phyloP scores from a whole-genome alignment of 2,888 invertebrate genomes.

The Drosophila parthenogenetica region DNA sequence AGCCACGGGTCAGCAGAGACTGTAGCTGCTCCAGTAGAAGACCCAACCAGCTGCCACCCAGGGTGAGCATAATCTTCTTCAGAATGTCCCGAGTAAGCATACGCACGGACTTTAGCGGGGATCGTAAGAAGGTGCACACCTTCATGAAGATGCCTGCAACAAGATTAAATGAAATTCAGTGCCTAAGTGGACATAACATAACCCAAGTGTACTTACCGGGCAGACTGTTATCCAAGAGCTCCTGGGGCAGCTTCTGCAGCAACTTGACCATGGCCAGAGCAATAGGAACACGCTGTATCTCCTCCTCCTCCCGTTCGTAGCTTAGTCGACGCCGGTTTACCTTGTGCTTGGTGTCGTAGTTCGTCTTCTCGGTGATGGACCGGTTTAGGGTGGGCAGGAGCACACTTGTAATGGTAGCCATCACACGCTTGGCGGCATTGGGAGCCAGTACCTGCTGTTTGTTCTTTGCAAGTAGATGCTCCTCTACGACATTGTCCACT shows the following conservation, averaged over 20 bases:
- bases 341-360: conserved; percentile 91
- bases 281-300: conserved; percentile 95
- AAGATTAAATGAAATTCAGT: no score
- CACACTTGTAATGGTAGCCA: conserved; percentile 89
- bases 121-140: conserved; percentile 95
- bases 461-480: conserved; percentile 28
- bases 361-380: conserved; percentile 89
- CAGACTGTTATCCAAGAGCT: conserved; percentile 90
- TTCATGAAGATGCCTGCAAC: conserved; percentile 91
- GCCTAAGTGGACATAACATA: no score
- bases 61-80: conserved; percentile 93
- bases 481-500: conserved; percentile 15
- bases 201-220: conserved; percentile 84
- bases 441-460: conserved; percentile 86
- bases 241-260: conserved; percentile 93
- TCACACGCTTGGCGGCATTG: conserved; percentile 91
- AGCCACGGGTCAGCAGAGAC: conserved; percentile 93
- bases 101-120: conserved; percentile 94
- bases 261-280: conserved; percentile 96
- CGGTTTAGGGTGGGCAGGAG: conserved; percentile 93
- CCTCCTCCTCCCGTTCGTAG: conserved; percentile 93
- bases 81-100: conserved; percentile 95
- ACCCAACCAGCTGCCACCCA: conserved; percentile 93
- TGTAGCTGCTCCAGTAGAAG: conserved; percentile 92
- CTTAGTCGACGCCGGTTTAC: conserved; percentile 89